Percentiles rank a stretch among this genome's conserved stretches.
phyloP scores from a whole-genome alignment of 2,888 invertebrate genomes.

The Poecilobothrus nobilitatus region DNA sequence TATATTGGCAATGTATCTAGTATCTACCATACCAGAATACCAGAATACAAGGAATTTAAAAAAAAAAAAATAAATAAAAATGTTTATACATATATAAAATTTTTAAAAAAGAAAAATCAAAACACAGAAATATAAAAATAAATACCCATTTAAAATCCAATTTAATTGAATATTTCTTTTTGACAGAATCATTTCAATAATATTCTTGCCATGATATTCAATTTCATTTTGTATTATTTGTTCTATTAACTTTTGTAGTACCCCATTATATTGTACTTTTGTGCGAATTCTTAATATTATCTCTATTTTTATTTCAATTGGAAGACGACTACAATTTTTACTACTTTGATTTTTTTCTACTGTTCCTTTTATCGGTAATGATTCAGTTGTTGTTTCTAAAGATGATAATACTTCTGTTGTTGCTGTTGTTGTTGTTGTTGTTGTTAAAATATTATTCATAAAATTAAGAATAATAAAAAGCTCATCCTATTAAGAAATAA shows the following conservation, averaged over 20 bases:
- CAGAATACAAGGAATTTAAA: background rate
- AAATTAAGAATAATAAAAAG: background rate
- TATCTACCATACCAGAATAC: too few relatives aligned
- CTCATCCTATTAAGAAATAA: background rate
- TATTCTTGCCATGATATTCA: background rate
- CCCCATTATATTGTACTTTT: slow-evolving; percentile 10
- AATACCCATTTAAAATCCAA: background rate
- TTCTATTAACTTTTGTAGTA: slow-evolving; percentile 13
- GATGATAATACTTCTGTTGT: background rate
- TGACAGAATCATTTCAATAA: background rate
- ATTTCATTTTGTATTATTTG: slow-evolving; percentile 12
- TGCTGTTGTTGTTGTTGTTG: background rate
- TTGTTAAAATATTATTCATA: background rate
- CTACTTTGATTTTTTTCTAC: background rate
- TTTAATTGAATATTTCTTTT: background rate
- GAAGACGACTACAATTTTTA: background rate
- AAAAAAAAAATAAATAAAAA: background rate
- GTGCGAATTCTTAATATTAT: slow-evolving; percentile 7
- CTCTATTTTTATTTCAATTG: slow-evolving; percentile 10
- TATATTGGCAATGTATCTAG: too few relatives aligned
- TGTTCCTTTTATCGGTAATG: background rate
- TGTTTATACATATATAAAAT: background rate
- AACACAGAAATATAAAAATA: background rate
- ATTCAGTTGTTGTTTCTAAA: too few relatives aligned
- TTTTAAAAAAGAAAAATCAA: too few relatives aligned